These are phyloP conservation scores for Liolophura sinensis DNA, from an alignment of 1,140 invertebrate species.

Conservation along the genomic window DNA sequence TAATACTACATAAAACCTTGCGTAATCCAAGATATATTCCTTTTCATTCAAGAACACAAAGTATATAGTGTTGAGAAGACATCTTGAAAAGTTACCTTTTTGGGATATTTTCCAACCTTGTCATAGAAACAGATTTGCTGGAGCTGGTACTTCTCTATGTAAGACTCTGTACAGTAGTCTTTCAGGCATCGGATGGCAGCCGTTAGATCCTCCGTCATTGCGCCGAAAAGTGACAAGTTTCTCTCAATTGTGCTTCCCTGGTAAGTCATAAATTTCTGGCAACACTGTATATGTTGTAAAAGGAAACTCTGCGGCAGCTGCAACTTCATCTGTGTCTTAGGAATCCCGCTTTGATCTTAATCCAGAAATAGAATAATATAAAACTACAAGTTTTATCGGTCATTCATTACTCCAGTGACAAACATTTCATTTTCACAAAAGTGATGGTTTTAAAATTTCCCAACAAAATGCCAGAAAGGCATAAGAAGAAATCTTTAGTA, in stretches of 20 bases:
- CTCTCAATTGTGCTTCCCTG: slow-evolving; percentile 39
- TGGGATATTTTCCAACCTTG: slow-evolving; percentile 11
- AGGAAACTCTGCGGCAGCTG: slow-evolving; percentile 71
- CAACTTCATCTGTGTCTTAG: slow-evolving; percentile 66
- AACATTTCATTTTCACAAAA: not conserved
- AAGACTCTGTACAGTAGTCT: slow-evolving; percentile 25
- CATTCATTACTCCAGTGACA: not conserved
- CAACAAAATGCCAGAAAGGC: no score
- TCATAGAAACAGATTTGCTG: slow-evolving; percentile 11
- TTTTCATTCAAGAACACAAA: not conserved
- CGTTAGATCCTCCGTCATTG: slow-evolving; percentile 6
- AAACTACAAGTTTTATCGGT: slow-evolving; percentile 4
- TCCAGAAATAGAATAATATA: slow-evolving; percentile 12
- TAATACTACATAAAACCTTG: no score
- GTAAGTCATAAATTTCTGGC: slow-evolving; percentile 30
- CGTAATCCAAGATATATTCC: no score
- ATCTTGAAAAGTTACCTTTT: not conserved
- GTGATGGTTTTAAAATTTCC: not conserved
- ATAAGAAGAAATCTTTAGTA: no score
- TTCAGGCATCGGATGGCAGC: slow-evolving; percentile 13
- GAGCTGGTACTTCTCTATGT: slow-evolving; percentile 11
- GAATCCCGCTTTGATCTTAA: slow-evolving; percentile 14
- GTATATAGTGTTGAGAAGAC: not conserved
- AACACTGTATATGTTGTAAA: slow-evolving; percentile 68
- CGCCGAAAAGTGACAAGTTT: slow-evolving; percentile 34